Evolutionary conservation across 2,888 invertebrate species (phyloP), one percentile per base, ranked within the genome.

Genomic region (Aproaerema taeniolella): DNA sequence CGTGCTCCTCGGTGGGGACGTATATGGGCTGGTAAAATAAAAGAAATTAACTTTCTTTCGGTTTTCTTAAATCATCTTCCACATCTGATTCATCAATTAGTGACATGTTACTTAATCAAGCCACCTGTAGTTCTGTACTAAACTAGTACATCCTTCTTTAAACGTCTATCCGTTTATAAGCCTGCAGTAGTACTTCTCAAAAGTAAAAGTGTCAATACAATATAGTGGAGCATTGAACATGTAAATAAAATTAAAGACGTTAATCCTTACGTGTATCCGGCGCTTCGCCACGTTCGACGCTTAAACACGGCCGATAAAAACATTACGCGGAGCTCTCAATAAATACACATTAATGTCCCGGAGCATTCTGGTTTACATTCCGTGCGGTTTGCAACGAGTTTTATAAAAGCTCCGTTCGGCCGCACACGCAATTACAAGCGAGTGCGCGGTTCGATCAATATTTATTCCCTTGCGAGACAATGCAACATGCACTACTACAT

Each of bases 291-390:
- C 68, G 63, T 63, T 66, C 66, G 55, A 47, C 55, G 53, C 52
- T 68, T 67, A 68, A 74, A 71, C 67, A 61, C 66, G 65, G 55
- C 69, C 73, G 81, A 85, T 85, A 85, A 85, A 85, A 86, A 86
- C 83, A 85, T 83, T 85, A 85, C 78, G 69, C 72, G 70, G 66
- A 74, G 76, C 77, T 72, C 74, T 71, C 83, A 82, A 86, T 86
- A 86, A 86, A 85, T 86, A 85, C 79, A 86, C 83, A 85, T 83
- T 82, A 83, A 77, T 75, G 83, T 83, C 83, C 71, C 61, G 67
- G 58, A 70, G 78, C 75, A 81, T 83, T 82, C 83, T 82, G 82
- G 81, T 77, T 76, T 80, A 79, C 82, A 81, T 85, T 83, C 85
- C 81, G 73, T 73, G 83, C 79, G 81, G 83, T 80, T 81, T 67